A percentile compares a stretch with the other conserved stretches of the same genome.
phyloP scores from a whole-genome alignment of 2,113 vertebrate species.

The Podarcis muralis region DNA sequence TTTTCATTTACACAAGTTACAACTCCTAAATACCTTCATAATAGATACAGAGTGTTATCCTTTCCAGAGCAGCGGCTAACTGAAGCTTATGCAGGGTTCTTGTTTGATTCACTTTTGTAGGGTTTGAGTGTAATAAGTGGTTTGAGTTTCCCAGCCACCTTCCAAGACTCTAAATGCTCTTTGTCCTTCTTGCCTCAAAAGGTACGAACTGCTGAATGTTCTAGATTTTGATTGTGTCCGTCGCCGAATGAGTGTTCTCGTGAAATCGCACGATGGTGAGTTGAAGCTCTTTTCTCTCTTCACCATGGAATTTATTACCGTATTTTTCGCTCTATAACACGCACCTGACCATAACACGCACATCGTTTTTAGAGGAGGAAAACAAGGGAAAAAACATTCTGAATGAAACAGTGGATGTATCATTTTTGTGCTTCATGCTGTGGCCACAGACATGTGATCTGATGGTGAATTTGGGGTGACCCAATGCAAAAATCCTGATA shows the following conservation, averaged over 20 bases:
- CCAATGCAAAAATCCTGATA: too few relatives aligned
- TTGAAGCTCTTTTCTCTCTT: neutral
- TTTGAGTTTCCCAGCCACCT: neutral
- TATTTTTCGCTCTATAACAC: too few relatives aligned
- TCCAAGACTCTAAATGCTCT: neutral
- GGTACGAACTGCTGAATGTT: conserved; percentile 93
- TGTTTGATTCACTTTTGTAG: neutral
- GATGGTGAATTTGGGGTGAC: too few relatives aligned
- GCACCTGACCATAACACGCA: too few relatives aligned
- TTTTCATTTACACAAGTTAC: neutral
- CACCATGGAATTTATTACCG: neutral
- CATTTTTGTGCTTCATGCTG: too few relatives aligned
- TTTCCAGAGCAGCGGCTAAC: too few relatives aligned
- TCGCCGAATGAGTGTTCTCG: conserved; percentile 97
- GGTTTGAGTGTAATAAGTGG: neutral
- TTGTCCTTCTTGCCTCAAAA: conserved; percentile 54
- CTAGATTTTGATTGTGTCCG: conserved; percentile 93
- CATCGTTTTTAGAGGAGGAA: too few relatives aligned
- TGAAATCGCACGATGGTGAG: conserved; percentile 82
- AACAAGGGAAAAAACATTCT: too few relatives aligned
- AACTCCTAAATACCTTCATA: neutral
- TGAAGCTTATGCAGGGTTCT: neutral
- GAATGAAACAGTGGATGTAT: too few relatives aligned
- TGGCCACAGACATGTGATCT: too few relatives aligned
- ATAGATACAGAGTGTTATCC: neutral